Evolutionary conservation across 2,888 invertebrate species (phyloP).

Genomic region (Odontomyia ornata): DNA sequence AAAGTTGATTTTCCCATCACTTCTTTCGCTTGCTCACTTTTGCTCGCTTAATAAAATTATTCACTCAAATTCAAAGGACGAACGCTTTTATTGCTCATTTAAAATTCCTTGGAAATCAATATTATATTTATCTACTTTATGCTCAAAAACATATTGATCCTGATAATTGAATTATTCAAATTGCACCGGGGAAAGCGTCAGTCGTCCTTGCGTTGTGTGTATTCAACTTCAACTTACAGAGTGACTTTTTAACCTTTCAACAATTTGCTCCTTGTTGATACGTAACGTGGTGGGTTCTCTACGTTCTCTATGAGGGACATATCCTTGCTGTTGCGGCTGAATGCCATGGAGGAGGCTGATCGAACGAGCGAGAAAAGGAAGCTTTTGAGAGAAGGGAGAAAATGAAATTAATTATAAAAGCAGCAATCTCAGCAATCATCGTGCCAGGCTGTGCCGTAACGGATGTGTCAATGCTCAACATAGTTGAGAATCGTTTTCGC

Average conservation of each 20-base stretch:
- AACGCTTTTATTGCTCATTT: background rate
- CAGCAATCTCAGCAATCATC: background rate
- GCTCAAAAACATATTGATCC: conserved; percentile 1
- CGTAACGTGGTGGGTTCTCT: too few relatives aligned
- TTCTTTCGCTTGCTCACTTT: background rate
- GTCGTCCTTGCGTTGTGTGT: too few relatives aligned
- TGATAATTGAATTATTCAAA: background rate
- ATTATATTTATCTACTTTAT: background rate
- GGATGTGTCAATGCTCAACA: background rate
- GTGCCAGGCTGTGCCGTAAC: too few relatives aligned
- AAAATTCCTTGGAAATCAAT: background rate
- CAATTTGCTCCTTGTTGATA: too few relatives aligned
- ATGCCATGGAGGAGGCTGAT: too few relatives aligned
- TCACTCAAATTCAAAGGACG: background rate
- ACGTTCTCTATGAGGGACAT: too few relatives aligned
- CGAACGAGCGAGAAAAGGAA: background rate
- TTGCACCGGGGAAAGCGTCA: too few relatives aligned
- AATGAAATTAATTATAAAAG: conserved; percentile 5
- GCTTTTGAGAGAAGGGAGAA: background rate
- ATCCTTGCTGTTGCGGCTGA: too few relatives aligned
- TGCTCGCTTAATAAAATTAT: background rate
- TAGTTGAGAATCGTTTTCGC: background rate
- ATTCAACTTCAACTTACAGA: background rate
- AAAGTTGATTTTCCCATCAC: background rate
- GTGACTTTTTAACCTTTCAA: background rate